These are phyloP conservation scores for Nasonia giraulti DNA, from an alignment of 1,140 invertebrate genomes.

Conservation along the genomic window DNA sequence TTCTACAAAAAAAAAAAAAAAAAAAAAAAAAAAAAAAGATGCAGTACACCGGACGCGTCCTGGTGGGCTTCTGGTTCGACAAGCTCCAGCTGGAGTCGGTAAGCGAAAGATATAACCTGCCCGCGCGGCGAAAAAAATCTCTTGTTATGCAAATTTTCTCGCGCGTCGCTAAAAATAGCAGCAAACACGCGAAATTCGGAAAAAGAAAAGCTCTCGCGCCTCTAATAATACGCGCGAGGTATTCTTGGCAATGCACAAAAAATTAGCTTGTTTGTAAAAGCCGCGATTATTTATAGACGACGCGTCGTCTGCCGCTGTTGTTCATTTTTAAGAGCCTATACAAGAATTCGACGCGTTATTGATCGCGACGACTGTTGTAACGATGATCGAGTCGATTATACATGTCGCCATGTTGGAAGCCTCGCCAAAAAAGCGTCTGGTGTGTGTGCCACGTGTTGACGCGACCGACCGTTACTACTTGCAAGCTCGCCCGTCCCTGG, in stretches of 20 bases:
- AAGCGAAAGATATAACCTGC: background rate
- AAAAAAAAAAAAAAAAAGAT: background rate
- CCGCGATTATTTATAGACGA: background rate
- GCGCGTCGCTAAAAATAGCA: background rate
- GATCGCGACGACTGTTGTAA: background rate
- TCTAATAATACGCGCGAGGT: background rate
- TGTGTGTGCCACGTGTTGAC: background rate
- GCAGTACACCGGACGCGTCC: slow-evolving; percentile 37
- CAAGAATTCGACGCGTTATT: background rate
- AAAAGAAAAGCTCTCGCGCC: background rate
- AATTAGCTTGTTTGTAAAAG: background rate
- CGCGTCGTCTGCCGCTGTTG: background rate
- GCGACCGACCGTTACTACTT: background rate
- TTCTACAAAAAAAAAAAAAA: no score
- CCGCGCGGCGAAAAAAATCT: no score
- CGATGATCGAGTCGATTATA: background rate
- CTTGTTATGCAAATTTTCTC: background rate
- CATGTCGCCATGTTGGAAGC: background rate
- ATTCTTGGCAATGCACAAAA: slow-evolving; percentile 28
- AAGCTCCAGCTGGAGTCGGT: slow-evolving; percentile 37
- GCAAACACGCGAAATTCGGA: background rate
- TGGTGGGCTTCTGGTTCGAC: slow-evolving; percentile 45
- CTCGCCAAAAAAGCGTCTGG: background rate
- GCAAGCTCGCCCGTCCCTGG: background rate
- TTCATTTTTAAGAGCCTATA: background rate